phyloP scores from a whole-genome alignment of 1,140 invertebrate species.

The Oncopeltus fasciatus region DNA sequence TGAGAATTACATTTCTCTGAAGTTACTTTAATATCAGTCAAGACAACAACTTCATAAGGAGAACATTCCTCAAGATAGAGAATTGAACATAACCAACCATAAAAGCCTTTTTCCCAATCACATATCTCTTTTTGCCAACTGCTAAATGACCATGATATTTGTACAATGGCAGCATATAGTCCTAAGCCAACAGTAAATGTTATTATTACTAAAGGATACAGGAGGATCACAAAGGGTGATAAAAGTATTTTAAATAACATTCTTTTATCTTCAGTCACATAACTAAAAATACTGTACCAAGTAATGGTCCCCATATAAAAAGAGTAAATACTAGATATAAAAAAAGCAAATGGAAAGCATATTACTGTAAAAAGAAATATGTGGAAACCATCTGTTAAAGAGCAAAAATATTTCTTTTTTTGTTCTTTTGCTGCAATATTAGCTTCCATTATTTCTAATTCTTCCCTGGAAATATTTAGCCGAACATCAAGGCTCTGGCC shows the following conservation, averaged over 20 bases:
- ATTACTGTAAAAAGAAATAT: constrained; percentile 47
- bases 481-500: constrained; percentile 57
- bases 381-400: constrained; percentile 45
- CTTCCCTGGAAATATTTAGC: constrained; percentile 51
- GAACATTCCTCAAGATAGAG: constrained; percentile 53
- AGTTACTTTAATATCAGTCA: constrained; percentile 23
- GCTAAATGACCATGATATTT: constrained; percentile 50
- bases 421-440: constrained; percentile 40
- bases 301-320: constrained; percentile 62
- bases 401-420: constrained; percentile 30
- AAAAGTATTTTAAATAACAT: constrained; percentile 42
- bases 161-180: constrained; percentile 48
- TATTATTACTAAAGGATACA: constrained; percentile 54
- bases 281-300: constrained; percentile 61
- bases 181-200: constrained; percentile 47
- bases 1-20: constrained; percentile 16
- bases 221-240: constrained; percentile 50
- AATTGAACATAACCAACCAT: constrained; percentile 56
- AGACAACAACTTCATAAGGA: constrained; percentile 43
- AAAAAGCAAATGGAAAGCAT: constrained; percentile 47
- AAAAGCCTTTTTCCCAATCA: constrained; percentile 66
- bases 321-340: constrained; percentile 46
- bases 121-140: constrained; percentile 53
- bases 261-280: constrained; percentile 51
- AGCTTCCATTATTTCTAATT: constrained; percentile 49